phyloP scores from a whole-genome alignment of 2,113 vertebrate genomes.

The Chloropsis cyanopogon region DNA sequence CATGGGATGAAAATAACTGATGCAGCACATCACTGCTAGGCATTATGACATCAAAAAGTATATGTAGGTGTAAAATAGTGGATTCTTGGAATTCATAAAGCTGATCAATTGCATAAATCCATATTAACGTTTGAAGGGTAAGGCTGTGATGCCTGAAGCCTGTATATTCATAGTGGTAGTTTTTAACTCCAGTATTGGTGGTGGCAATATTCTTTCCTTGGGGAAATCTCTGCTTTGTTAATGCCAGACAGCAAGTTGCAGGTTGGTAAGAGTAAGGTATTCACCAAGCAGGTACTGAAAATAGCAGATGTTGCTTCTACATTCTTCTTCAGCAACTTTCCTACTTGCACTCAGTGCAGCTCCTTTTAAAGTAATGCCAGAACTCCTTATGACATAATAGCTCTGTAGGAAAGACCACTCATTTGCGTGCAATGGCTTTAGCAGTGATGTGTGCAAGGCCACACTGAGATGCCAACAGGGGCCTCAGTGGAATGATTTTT shows the following conservation, averaged over 20 bases:
- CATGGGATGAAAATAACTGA: not conserved
- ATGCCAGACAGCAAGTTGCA: not conserved
- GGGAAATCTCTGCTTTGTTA: not conserved
- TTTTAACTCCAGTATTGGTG: not conserved
- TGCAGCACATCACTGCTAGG: not conserved
- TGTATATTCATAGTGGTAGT: not conserved
- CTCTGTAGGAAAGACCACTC: not conserved
- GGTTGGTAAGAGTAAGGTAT: not conserved
- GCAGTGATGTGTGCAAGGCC: not conserved
- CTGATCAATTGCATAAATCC: not conserved
- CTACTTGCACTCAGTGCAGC: not conserved
- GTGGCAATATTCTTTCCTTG: not conserved
- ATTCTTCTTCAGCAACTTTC: not conserved
- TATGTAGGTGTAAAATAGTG: not conserved
- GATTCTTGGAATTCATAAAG: not conserved
- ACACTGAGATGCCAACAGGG: not conserved
- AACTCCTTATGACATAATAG: not conserved
- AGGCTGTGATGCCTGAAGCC: not conserved
- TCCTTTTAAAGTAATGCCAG: not conserved
- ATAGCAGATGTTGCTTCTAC: accelerated
- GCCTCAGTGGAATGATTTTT: not conserved
- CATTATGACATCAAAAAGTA: not conserved
- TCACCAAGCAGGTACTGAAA: not conserved
- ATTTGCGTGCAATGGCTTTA: not conserved
- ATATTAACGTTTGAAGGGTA: not conserved